Conservation (phyloP, 2,113 vertebrate species). For the Danio rerio region DNA sequence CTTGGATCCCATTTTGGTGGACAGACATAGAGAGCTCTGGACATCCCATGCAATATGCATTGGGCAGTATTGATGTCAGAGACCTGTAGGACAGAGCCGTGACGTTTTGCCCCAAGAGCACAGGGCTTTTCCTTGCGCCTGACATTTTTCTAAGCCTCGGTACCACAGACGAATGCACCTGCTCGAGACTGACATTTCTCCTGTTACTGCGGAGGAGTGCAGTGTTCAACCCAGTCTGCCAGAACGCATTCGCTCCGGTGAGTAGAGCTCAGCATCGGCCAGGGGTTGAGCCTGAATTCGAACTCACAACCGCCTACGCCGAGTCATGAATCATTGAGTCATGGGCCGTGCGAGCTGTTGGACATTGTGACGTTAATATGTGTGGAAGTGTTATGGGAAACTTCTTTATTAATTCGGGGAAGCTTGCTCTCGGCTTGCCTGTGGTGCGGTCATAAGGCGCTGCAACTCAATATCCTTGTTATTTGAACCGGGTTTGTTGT, state of each 20-base stretch:
- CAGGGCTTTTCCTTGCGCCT: constrained; percentile 27
- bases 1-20: no score
- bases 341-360: background rate
- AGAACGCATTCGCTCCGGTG: constrained; percentile 22
- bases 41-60: constrained; percentile 22
- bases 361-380: constrained; percentile 26
- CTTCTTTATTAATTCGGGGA: background rate
- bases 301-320: constrained; percentile 15
- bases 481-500: constrained; percentile 61
- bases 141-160: constrained; percentile 43
- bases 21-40: background rate
- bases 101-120: constrained; percentile 10
- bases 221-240: constrained; percentile 44
- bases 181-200: constrained; percentile 54
- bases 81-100: constrained; percentile 35
- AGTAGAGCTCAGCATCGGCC: background rate
- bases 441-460: constrained; percentile 11
- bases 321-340: background rate
- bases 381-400: constrained; percentile 12
- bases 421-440: background rate
- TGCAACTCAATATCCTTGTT: constrained; percentile 67
- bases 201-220: constrained; percentile 27
- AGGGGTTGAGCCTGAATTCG: background rate
- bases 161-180: constrained; percentile 40
- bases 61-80: constrained; percentile 16